Evolutionary conservation across 2,113 vertebrate species (phyloP).

Genomic region (Parus major): DNA sequence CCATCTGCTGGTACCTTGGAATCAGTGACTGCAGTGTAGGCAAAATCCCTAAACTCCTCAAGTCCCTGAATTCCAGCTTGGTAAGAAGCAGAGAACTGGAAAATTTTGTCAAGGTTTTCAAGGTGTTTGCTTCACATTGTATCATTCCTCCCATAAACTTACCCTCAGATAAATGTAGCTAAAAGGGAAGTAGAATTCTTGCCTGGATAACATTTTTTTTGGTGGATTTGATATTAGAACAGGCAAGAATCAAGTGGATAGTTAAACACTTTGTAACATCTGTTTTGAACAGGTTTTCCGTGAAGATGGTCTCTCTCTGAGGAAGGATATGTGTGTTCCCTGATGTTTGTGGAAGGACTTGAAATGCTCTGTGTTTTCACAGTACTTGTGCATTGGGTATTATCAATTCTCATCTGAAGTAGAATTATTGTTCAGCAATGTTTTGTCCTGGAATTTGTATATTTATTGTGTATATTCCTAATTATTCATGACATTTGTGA

Average conservation of each 20-base stretch:
- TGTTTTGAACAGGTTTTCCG: neutral
- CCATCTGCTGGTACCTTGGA: neutral
- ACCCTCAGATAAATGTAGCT: neutral
- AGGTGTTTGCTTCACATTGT: rapidly evolving
- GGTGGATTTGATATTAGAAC: neutral
- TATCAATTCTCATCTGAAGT: neutral
- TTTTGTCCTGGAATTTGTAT: neutral
- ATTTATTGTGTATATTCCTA: neutral
- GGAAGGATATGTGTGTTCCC: neutral
- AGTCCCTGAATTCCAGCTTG: neutral
- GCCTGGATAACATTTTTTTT: neutral
- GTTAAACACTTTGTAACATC: neutral
- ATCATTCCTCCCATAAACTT: neutral
- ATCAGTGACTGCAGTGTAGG: neutral
- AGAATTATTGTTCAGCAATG: neutral
- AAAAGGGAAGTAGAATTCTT: neutral
- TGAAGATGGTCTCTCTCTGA: neutral
- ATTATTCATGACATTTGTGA: neutral
- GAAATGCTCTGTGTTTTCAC: neutral
- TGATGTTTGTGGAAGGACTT: neutral
- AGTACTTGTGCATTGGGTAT: neutral
- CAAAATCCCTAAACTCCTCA: neutral
- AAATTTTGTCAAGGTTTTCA: neutral
- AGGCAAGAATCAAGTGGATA: neutral
- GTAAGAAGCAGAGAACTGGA: neutral